Evolutionary conservation across 2,113 vertebrate species (phyloP).

Genomic region (Felis chaus): DNA sequence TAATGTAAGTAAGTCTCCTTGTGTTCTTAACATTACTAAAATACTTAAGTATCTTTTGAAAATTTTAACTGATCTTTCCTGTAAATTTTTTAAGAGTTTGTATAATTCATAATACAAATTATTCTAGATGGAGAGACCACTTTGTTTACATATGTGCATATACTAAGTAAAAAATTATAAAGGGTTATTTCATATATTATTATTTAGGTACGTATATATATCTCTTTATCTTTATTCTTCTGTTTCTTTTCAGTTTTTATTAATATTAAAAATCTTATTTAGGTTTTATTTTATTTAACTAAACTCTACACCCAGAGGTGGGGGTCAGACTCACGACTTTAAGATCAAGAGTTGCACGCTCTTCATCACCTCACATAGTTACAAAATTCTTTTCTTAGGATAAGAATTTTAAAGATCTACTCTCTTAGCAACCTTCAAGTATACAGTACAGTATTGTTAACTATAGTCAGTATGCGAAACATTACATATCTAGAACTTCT

Average conservation of each 20-base stretch:
- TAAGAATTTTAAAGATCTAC: background rate
- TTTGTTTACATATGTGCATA: background rate
- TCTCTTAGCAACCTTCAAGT: background rate
- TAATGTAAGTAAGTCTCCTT: conserved; percentile 90
- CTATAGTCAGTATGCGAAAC: background rate
- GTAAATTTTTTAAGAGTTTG: background rate
- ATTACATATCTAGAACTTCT: background rate
- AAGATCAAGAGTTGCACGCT: too few species aligned
- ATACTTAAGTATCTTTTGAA: background rate
- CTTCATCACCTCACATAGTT: background rate
- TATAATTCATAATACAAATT: background rate
- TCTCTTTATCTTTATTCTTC: background rate
- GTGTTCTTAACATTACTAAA: background rate
- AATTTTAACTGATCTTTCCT: conserved; percentile 24
- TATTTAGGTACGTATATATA: background rate
- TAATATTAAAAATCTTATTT: background rate
- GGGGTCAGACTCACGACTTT: background rate
- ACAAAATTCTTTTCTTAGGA: background rate
- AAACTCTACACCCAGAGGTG: background rate
- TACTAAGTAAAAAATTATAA: background rate
- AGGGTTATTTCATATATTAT: background rate
- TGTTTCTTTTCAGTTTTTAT: background rate
- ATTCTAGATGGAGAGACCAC: background rate
- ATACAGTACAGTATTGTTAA: conserved; percentile 19
- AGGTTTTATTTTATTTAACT: background rate